phyloP scores from a whole-genome alignment of 2,888 invertebrate species.

The Entomobrya proxima region DNA sequence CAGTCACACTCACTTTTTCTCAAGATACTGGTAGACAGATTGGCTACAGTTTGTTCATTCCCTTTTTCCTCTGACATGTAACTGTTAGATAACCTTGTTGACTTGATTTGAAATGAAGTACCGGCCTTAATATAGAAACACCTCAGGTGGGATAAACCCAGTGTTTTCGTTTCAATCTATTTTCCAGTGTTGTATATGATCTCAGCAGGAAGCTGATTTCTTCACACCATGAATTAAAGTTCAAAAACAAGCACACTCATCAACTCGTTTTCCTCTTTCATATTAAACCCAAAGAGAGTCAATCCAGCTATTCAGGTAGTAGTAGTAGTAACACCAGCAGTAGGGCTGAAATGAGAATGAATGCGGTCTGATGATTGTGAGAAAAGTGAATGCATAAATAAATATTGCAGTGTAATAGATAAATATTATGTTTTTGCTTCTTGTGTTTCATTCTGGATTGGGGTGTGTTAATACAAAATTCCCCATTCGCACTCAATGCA shows the following conservation, averaged over 20 bases:
- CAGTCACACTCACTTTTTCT: not conserved
- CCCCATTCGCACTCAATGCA: not conserved
- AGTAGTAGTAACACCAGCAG: not conserved
- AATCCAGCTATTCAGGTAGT: slow-evolving; percentile 37
- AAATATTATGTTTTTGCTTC: slow-evolving; percentile 25
- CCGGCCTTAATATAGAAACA: slow-evolving; percentile 58
- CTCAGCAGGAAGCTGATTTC: slow-evolving; percentile 75
- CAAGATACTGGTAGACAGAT: slow-evolving; percentile 25
- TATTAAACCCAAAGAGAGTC: slow-evolving; percentile 22
- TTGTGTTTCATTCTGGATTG: slow-evolving; percentile 47
- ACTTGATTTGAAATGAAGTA: slow-evolving; percentile 51
- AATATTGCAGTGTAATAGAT: not conserved
- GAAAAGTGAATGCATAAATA: slow-evolving; percentile 8
- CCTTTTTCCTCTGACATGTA: slow-evolving; percentile 15
- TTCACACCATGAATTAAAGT: slow-evolving; percentile 73
- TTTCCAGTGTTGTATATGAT: slow-evolving; percentile 72
- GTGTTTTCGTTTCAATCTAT: slow-evolving; percentile 41
- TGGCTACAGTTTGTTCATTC: slow-evolving; percentile 3
- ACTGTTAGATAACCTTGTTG: slow-evolving; percentile 59
- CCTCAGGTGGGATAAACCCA: slow-evolving; percentile 52
- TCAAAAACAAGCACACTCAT: slow-evolving; percentile 56
- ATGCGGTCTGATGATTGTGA: slow-evolving; percentile 9
- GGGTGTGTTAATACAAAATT: slow-evolving; percentile 54
- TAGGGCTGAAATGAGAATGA: not conserved
- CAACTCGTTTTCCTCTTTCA: slow-evolving; percentile 13